Conservation (phyloP, 2,888 invertebrate genomes). For the Halictus quadricinctus region DNA sequence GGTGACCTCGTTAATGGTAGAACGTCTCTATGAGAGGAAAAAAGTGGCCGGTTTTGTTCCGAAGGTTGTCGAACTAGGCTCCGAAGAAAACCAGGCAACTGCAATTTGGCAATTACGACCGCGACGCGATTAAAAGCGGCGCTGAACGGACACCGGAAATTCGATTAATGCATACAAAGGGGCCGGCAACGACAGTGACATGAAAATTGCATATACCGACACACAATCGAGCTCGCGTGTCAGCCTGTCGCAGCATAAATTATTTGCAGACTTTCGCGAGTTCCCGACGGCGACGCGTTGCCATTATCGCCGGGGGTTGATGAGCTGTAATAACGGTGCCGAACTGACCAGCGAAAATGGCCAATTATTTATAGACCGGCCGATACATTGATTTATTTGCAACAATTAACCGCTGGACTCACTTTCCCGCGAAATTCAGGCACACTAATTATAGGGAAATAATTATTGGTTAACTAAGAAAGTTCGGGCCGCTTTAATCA, state of each 20-base stretch:
- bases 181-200: slow-evolving; percentile 57
- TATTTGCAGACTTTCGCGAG: slow-evolving; percentile 47
- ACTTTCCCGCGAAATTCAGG: neutral
- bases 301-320: slow-evolving; percentile 32
- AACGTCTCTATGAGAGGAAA: neutral
- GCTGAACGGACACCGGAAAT: slow-evolving; percentile 64
- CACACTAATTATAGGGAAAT: neutral
- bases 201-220: slow-evolving; percentile 64
- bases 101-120: slow-evolving; percentile 16
- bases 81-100: neutral
- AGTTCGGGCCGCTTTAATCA: neutral
- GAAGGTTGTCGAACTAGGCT: neutral
- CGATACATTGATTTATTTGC: slow-evolving; percentile 23
- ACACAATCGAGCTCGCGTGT: slow-evolving; percentile 31
- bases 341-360: slow-evolving; percentile 30
- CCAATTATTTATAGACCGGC: slow-evolving; percentile 40
- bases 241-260: slow-evolving; percentile 39
- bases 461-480: neutral
- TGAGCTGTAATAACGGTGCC: slow-evolving; percentile 43
- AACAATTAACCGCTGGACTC: neutral
- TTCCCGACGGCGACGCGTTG: neutral
- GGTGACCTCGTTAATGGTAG: neutral
- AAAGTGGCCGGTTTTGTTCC: neutral
- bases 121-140: slow-evolving; percentile 34
- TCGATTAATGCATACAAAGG: slow-evolving; percentile 63